Evolutionary conservation across 2,113 vertebrate species (phyloP).

Genomic region (Gymnogyps californianus): DNA sequence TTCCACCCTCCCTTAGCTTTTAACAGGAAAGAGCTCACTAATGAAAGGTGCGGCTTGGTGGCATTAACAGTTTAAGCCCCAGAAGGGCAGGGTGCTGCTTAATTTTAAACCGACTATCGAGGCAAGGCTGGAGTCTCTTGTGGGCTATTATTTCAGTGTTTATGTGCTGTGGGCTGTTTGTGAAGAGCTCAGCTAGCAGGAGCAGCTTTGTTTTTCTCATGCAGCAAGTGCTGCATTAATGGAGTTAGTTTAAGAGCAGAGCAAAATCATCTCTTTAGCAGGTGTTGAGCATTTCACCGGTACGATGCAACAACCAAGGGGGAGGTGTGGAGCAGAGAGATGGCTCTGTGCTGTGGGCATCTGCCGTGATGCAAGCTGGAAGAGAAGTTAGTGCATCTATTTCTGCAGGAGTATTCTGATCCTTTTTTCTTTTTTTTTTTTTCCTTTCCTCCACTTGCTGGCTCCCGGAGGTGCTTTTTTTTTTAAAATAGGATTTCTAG

Average conservation of each 20-base stretch:
- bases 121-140: constrained; percentile 1
- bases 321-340: not conserved
- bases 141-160: constrained; percentile 37
- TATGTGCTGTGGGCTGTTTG: constrained; percentile 31
- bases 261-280: not conserved
- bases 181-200: not conserved
- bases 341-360: not conserved
- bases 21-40: not conserved
- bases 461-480: not conserved
- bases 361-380: accelerated
- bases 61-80: not conserved
- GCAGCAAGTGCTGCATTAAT: not conserved
- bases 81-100: not conserved
- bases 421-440: not conserved
- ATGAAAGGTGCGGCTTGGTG: not conserved
- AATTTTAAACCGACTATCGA: not conserved
- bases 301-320: accelerated
- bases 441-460: not conserved
- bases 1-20: not conserved
- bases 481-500: not conserved
- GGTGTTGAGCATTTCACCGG: not conserved
- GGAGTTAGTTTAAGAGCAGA: not conserved
- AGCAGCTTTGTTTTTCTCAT: not conserved
- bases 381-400: not conserved
- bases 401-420: not conserved